Evolutionary conservation across 2,888 invertebrate species (phyloP).

Genomic region (Rotaria macrura): DNA sequence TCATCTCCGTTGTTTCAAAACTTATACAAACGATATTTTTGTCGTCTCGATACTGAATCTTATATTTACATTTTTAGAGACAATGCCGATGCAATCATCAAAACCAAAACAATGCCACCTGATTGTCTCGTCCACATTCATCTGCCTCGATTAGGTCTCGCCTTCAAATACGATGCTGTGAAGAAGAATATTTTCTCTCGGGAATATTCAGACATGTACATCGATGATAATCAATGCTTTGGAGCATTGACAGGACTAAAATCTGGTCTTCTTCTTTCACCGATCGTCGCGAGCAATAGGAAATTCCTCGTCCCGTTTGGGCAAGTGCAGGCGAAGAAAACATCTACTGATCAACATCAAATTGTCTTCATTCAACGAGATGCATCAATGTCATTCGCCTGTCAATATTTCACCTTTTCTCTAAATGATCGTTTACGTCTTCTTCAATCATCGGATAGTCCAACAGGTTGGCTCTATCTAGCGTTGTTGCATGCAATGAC

Average conservation of each 20-base stretch:
- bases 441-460: not conserved
- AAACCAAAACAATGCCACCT: too few species aligned
- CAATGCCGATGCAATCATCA: too few species aligned
- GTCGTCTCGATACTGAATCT: too few species aligned
- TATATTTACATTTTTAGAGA: too few species aligned
- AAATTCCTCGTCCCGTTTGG: not conserved
- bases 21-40: too few species aligned
- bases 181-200: not conserved
- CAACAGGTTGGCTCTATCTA: not conserved
- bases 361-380: not conserved
- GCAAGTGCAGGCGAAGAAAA: not conserved
- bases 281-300: not conserved
- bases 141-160: not conserved
- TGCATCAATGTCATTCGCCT: not conserved
- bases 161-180: not conserved
- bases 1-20: too few species aligned
- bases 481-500: not conserved
- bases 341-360: not conserved
- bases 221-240: not conserved
- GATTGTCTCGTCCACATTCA: not conserved
- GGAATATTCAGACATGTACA: not conserved
- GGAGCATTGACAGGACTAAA: not conserved
- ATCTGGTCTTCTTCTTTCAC: not conserved
- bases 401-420: not conserved
- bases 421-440: not conserved